Base-by-base conservation (phyloP, 2,888 invertebrate species). In the Netelia inedita region DNA sequence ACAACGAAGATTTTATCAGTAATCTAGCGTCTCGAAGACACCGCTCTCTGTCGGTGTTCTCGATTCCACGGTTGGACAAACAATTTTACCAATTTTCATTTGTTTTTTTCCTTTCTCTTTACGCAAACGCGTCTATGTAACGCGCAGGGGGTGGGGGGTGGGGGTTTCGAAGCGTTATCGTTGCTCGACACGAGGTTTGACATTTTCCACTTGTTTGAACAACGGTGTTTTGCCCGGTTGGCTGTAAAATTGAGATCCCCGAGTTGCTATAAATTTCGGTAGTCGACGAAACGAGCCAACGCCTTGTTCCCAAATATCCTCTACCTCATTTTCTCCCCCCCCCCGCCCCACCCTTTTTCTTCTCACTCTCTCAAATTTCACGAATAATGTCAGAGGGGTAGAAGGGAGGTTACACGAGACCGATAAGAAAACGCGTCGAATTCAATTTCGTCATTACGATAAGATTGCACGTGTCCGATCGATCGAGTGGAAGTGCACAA, bases 181-280 rank as follows among this genome's bases (percentile, higher is more conserved):
- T 65, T 65, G 35, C 57, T 55, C 71, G 59, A 66, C 41, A 19
- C 53, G 61, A 68, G n/a, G 14, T 14, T 53, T 61, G 66, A 53
- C 21, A 59, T 82, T 82, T 85, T 73, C 69, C 74, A 74, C 82
- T 82, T 66, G 78, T 50, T 69, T 65, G 74, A 68, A 66, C 74
- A 71, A 57, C 69, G 74, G 69, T 74, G n/a, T 28, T 28, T 28
- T 79, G 80, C 72, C n/a, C 55, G 16, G 73, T 71, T 19, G 59
- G 53, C 57, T 74, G 57, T 79, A 61, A 66, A 74, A 82, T 79
- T 71, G 59, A 11, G 50, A 82, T 79, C 71, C 73, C 61, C 21
- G 46, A 76, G 71, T 19, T 79, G 71, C 61, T 63, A 82, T 82
- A 74, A 79, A 85, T 79, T 82, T 85, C 82, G 82, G 65, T 53